These are phyloP conservation scores for Chaetophractus vellerosus DNA, from an alignment of 2,797 vertebrate genomes.

Conservation along the genomic window DNA sequence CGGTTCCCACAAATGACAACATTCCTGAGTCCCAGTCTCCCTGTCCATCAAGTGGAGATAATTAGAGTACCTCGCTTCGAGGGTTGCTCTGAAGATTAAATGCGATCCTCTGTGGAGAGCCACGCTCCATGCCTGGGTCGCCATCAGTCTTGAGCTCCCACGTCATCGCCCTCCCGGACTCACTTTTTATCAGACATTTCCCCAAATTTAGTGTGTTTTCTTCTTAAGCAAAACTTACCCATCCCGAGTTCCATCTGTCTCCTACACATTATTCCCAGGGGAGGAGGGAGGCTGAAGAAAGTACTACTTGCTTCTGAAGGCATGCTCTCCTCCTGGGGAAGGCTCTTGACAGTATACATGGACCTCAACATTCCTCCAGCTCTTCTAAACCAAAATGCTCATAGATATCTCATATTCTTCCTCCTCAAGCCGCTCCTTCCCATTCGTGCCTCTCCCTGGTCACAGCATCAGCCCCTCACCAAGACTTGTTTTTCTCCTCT, in stretches of 20 bases:
- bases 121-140: neutral
- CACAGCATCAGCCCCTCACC: rapidly evolving
- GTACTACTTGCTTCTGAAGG: neutral
- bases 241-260: neutral
- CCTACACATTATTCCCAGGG: neutral
- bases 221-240: neutral
- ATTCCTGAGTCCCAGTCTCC: neutral
- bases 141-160: neutral
- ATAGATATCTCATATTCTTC: neutral
- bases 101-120: neutral
- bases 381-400: neutral
- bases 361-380: neutral
- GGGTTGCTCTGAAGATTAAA: neutral
- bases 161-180: too few species aligned
- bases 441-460: too few species aligned
- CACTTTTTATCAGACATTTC: neutral
- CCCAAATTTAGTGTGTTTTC: neutral
- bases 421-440: neutral
- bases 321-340: neutral
- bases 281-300: neutral
- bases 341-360: too few species aligned
- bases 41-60: neutral
- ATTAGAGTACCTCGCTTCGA: neutral
- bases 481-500: neutral
- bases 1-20: neutral